A percentile compares a stretch with the other conserved stretches of the same genome.
Evolutionary conservation across 2,888 invertebrate genomes (phyloP).

Genomic region (Eutolmus rufibarbis): DNA sequence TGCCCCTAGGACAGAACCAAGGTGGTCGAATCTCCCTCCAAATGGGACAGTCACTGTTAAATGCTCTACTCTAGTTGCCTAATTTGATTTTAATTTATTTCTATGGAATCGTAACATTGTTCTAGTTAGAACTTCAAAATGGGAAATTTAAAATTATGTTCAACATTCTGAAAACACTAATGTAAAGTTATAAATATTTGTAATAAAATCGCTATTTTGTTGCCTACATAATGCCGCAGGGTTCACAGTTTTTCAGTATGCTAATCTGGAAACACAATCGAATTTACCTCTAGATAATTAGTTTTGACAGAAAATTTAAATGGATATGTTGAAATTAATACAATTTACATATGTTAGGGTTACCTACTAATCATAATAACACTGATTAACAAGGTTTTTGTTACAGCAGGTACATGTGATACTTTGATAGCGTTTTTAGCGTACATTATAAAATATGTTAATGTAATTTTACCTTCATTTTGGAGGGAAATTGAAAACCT

Average conservation of each 20-base stretch:
- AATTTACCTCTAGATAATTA: background rate
- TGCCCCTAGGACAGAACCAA: background rate
- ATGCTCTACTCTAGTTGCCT: background rate
- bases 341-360: no score
- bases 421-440: no score
- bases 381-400: no score
- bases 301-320: background rate
- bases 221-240: background rate
- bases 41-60: background rate
- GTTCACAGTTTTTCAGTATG: background rate
- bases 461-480: no score
- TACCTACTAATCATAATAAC: no score
- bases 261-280: background rate
- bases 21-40: background rate
- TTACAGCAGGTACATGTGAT: no score
- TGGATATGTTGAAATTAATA: background rate
- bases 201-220: background rate
- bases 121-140: background rate
- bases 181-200: background rate
- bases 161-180: background rate
- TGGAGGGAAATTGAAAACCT: no score
- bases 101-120: background rate
- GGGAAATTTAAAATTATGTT: background rate
- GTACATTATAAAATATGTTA: no score
- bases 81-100: background rate